Evolutionary conservation across 53 echinoderm and acorn worm species (phyloP).

Genomic region (Astropecten irregularis): DNA sequence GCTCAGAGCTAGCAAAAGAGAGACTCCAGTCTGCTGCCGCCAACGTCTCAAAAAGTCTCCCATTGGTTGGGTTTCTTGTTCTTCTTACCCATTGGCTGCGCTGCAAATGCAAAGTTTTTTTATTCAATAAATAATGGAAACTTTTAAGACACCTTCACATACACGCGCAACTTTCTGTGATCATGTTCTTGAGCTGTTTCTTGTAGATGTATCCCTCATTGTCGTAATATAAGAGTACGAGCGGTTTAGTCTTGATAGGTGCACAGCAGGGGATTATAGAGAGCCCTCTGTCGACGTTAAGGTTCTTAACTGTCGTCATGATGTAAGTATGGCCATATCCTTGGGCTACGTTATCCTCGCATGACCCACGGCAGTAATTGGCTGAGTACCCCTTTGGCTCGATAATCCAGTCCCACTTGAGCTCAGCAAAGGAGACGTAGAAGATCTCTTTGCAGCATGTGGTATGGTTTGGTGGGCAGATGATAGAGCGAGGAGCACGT

Average conservation of each 20-base stretch:
- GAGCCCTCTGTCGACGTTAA: conserved; percentile 31
- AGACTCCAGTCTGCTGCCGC: too few relatives aligned
- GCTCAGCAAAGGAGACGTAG: conserved; percentile 59
- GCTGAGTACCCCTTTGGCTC: conserved; percentile 57
- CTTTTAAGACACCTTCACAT: conserved; percentile 31
- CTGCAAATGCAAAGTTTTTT: neutral
- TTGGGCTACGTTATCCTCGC: conserved; percentile 41
- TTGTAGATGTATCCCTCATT: conserved; percentile 43
- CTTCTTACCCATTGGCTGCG: neutral
- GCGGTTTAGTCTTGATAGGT: conserved; percentile 28
- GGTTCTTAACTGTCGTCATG: conserved; percentile 31
- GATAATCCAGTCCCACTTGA: conserved; percentile 63
- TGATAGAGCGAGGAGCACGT: conserved; percentile 19
- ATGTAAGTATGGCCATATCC: conserved; percentile 55
- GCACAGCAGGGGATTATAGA: conserved; percentile 56
- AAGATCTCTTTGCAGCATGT: conserved; percentile 58
- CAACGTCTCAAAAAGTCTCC: too few relatives aligned
- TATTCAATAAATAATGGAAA: conserved; percentile 38
- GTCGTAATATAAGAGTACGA: conserved; percentile 50
- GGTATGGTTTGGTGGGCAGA: conserved; percentile 31
- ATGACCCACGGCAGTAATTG: conserved; percentile 55
- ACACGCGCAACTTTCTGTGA: conserved; percentile 60
- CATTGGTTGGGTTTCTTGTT: too few relatives aligned
- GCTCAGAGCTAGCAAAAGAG: too few relatives aligned
- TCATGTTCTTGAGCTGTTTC: conserved; percentile 57